Evolutionary conservation across 92 coral and sea anemone genomes (phyloP).

Genomic region (Ricordea florida): DNA sequence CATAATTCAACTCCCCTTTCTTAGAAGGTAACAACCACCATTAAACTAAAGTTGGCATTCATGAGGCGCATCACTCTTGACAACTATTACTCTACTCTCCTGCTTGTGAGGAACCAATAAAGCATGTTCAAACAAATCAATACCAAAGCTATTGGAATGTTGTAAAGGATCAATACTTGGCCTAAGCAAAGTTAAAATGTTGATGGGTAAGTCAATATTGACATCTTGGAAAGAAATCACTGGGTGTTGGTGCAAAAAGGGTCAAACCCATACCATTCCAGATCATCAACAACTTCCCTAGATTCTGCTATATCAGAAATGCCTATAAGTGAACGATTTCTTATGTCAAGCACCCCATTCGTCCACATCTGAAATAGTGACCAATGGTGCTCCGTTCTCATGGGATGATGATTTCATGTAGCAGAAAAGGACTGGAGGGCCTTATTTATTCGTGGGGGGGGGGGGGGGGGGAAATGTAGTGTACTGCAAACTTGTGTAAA

Average conservation of each 20-base stretch:
- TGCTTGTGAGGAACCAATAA: neutral
- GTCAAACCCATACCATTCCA: conserved; percentile 39
- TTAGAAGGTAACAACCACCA: too few relatives aligned
- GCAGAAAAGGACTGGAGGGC: conserved; percentile 35
- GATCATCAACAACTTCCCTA: neutral
- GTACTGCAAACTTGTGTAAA: conserved; percentile 48
- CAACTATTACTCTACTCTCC: neutral
- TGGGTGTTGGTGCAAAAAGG: conserved; percentile 39
- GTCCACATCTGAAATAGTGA: conserved; percentile 48
- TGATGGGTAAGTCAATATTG: neutral
- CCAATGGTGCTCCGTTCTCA: conserved; percentile 57
- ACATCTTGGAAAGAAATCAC: conserved; percentile 29
- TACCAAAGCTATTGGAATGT: conserved; percentile 18
- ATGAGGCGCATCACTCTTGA: neutral
- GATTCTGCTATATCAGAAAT: conserved; percentile 6
- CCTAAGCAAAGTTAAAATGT: neutral
- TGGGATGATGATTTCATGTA: conserved; percentile 63
- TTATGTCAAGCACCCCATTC: conserved; percentile 43
- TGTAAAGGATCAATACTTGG: conserved; percentile 19
- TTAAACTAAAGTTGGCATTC: too few relatives aligned
- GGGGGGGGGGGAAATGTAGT: conserved; percentile 47
- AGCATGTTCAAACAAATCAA: conserved; percentile 28
- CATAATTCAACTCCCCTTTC: too few relatives aligned
- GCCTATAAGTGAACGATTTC: neutral
- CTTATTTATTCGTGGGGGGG: conserved; percentile 51